Evolutionary conservation across 2,888 invertebrate species (phyloP), one percentile per base, ranked within the genome.

Genomic region (Agrotis puta): DNA sequence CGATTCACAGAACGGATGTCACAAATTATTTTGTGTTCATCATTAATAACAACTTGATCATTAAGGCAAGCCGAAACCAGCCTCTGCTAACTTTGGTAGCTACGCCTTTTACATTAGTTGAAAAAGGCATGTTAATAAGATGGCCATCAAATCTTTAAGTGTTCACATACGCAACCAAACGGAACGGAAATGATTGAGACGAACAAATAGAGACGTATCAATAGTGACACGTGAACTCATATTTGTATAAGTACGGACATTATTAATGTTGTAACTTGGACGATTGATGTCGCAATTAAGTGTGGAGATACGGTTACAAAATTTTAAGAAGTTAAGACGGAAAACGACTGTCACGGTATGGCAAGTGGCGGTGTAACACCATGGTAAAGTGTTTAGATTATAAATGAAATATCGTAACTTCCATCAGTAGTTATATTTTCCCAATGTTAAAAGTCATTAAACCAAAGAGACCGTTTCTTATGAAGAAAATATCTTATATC

Each of bases 151-250:
- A 75, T 64, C 2, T 75, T 65, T 64, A 61, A 65, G 62, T 74
- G 63, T 68, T 57, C 61, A 27, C 51, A 24, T 59, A 64, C 24
- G 66, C 71, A 51, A 69, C 51, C 65, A 70, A 74, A 48, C 53
- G 62, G 64, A 73, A 64, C 85, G 83, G 85, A 84, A 85, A 64
- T 39, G 70, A 73, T 56, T 61, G 69, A 59, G 79, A 74, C 81
- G 33, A 51, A 58, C 68, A 81, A 84, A 83, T 77, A 83, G 65
- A 81, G 70, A 51, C 61, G 71, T 76, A 57, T 82, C 71, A 71
- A 77, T 77, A 70, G 27, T 39, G 50, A 80, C 67, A 61, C 69
- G 56, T 70, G 47, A 47, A 63, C 51, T 73, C 64, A 62, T 77
- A 70, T 71, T 72, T 70, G 61, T 63, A 72, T 72, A 57, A 58